Conservation (phyloP, 2,797 vertebrate species). For the Lycodopsis pacificus region DNA sequence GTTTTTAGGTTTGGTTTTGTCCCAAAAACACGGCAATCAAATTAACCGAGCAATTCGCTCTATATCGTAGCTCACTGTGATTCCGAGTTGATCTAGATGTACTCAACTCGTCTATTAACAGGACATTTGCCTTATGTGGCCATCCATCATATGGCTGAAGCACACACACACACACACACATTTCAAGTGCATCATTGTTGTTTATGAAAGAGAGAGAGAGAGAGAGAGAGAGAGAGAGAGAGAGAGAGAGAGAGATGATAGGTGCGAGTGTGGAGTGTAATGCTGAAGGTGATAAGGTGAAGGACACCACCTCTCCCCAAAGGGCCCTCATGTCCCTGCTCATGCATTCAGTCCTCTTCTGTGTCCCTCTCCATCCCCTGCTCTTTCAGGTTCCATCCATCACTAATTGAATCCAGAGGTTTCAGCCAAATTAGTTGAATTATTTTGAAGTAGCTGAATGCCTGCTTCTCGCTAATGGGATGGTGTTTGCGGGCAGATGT, state of each 20-base stretch:
- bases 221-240: slow-evolving; percentile 14
- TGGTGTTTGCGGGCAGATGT: slow-evolving; percentile 69
- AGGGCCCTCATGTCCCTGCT: slow-evolving; percentile 57
- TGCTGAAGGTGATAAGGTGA: slow-evolving; percentile 42
- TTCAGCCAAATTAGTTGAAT: slow-evolving; percentile 75
- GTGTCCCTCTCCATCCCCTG: slow-evolving; percentile 46
- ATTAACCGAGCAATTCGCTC: slow-evolving; percentile 30
- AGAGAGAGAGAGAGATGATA: slow-evolving; percentile 11
- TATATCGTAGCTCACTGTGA: slow-evolving; percentile 20
- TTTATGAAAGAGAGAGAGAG: slow-evolving; percentile 3
- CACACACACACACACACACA: not conserved
- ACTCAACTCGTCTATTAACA: slow-evolving; percentile 50
- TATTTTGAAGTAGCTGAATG: slow-evolving; percentile 74
- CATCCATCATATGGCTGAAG: slow-evolving; percentile 50
- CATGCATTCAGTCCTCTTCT: slow-evolving; percentile 61
- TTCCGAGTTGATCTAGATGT: slow-evolving; percentile 47
- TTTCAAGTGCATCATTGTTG: slow-evolving; percentile 20
- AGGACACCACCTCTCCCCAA: slow-evolving; percentile 51
- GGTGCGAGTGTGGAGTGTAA: slow-evolving; percentile 28
- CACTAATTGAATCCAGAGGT: slow-evolving; percentile 73
- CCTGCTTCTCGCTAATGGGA: slow-evolving; percentile 68
- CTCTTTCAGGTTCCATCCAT: slow-evolving; percentile 57
- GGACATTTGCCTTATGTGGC: slow-evolving; percentile 41
- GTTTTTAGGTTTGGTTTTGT: slow-evolving; percentile 54
- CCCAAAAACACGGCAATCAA: slow-evolving; percentile 45